Evolutionary conservation across 2,888 invertebrate genomes (phyloP).

Genomic region (Athrips mouffetella): DNA sequence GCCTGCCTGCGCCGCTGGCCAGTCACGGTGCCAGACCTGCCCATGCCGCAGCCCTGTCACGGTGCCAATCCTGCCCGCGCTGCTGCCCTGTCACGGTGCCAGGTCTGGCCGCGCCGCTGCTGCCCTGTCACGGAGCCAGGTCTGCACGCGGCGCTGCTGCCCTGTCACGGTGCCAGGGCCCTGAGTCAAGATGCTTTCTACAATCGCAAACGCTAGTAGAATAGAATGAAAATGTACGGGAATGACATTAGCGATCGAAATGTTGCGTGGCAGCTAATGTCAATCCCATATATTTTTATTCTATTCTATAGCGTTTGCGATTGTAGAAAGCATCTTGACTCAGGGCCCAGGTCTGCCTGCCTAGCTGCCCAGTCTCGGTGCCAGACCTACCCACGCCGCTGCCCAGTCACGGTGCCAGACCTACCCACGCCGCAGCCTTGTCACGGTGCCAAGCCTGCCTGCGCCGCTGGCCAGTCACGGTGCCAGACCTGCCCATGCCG

Average conservation of each 20-base stretch:
- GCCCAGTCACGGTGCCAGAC: not conserved
- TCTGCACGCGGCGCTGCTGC: not conserved
- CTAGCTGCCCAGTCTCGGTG: too few species aligned
- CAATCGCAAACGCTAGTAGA: too few species aligned
- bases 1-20: conserved; percentile 5
- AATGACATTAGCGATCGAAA: too few species aligned
- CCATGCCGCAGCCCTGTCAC: conserved; percentile 9
- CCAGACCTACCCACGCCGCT: conserved; percentile 7
- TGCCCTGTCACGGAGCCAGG: conserved; percentile 7
- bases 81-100: conserved; percentile 14
- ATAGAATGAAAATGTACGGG: too few species aligned
- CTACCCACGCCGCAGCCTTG: conserved; percentile 3
- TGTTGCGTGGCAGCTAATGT: too few species aligned
- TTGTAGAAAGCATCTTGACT: too few species aligned
- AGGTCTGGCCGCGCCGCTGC: conserved; percentile 11
- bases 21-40: conserved; percentile 1
- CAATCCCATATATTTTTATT: too few species aligned
- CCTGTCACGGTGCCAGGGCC: conserved; percentile 4
- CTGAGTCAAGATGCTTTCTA: not conserved
- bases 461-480: conserved; percentile 15
- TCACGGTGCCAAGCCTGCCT: not conserved
- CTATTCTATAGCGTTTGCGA: too few species aligned
- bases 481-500: conserved; percentile 7
- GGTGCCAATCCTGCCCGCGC: conserved; percentile 6
- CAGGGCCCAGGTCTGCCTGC: too few species aligned